These are phyloP conservation scores for Antechinus stuartii DNA, from an alignment of 2,113 vertebrate genomes.

Conservation along the genomic window DNA sequence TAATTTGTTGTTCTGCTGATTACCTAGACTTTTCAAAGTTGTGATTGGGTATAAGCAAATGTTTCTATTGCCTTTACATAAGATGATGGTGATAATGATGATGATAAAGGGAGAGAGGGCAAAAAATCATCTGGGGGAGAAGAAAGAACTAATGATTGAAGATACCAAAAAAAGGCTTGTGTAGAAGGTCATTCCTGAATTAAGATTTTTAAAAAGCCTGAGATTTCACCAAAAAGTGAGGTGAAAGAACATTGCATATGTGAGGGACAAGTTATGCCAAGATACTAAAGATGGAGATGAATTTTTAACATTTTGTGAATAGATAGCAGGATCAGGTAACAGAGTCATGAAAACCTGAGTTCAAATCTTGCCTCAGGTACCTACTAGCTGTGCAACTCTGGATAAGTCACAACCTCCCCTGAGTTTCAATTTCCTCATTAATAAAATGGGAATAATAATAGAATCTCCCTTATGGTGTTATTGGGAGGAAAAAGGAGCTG, in stretches of 20 bases:
- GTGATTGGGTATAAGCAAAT: not conserved
- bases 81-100: too few species aligned
- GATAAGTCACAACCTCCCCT: not conserved
- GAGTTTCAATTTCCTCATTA: not conserved
- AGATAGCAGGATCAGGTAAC: not conserved
- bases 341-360: not conserved
- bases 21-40: not conserved
- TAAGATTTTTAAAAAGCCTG: not conserved
- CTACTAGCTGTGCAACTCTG: not conserved
- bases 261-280: not conserved
- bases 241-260: not conserved
- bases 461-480: not conserved
- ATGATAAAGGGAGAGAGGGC: not conserved
- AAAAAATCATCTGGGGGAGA: not conserved
- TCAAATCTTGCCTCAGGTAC: not conserved
- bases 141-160: not conserved
- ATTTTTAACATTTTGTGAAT: not conserved
- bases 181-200: not conserved
- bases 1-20: not conserved
- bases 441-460: not conserved
- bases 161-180: not conserved
- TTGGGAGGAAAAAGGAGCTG: not conserved
- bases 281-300: not conserved
- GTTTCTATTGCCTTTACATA: not conserved
- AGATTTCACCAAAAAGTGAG: not conserved